These are phyloP conservation scores for Argyresthia goedartella DNA, from an alignment of 2,888 invertebrate genomes.

Conservation along the genomic window DNA sequence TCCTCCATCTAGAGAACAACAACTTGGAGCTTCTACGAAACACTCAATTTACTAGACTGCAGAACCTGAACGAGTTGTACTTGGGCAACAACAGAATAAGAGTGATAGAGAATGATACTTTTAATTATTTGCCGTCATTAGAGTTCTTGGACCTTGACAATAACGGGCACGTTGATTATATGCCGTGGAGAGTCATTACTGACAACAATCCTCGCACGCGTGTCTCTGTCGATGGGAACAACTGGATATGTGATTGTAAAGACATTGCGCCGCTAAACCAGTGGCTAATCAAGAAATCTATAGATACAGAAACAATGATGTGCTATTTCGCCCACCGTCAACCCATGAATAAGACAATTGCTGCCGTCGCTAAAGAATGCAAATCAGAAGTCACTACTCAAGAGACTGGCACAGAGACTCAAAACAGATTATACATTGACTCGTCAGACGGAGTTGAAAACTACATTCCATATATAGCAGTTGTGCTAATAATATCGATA, in stretches of 20 bases:
- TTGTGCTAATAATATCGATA: constrained; percentile 77
- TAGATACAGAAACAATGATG: constrained; percentile 76
- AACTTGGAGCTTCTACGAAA: constrained; percentile 78
- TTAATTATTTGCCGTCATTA: constrained; percentile 78
- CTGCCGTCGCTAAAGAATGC: constrained; percentile 66
- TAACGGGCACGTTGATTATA: constrained; percentile 82
- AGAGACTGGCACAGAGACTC: constrained; percentile 70
- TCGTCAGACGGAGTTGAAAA: constrained; percentile 76
- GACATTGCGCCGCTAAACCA: constrained; percentile 77
- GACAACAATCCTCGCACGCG: constrained; percentile 76
- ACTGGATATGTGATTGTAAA: constrained; percentile 87
- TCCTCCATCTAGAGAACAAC: constrained; percentile 84
- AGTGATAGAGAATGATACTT: constrained; percentile 81
- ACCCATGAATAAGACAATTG: constrained; percentile 63
- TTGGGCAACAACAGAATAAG: constrained; percentile 82
- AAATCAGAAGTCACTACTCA: constrained; percentile 74
- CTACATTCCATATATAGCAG: constrained; percentile 81
- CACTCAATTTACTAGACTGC: constrained; percentile 83
- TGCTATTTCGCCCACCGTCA: constrained; percentile 72
- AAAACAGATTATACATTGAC: constrained; percentile 72
- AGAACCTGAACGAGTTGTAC: constrained; percentile 80
- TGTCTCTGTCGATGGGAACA: constrained; percentile 81
- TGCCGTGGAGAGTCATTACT: constrained; percentile 79
- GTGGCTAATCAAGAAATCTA: constrained; percentile 78
- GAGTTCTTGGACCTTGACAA: constrained; percentile 82